phyloP scores from a whole-genome alignment of 2,113 vertebrate genomes.

The Charina bottae region DNA sequence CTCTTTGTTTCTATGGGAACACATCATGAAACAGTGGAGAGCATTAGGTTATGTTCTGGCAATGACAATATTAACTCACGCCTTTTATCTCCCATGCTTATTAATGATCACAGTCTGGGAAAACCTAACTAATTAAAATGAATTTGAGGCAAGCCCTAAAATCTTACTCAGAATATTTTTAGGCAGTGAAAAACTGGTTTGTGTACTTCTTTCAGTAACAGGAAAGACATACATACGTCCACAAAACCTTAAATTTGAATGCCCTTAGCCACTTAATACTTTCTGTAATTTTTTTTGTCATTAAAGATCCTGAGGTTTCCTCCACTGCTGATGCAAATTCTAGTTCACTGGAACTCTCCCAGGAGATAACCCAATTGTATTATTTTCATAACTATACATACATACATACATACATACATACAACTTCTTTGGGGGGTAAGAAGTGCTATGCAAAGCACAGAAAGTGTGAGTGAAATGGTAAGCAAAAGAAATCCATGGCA shows the following conservation, averaged over 20 bases:
- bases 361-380: background rate
- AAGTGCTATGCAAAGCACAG: no score
- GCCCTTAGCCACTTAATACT: background rate
- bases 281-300: background rate
- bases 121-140: constrained; percentile 8
- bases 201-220: background rate
- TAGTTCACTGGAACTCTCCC: background rate
- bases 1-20: constrained; percentile 36
- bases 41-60: background rate
- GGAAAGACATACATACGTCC: background rate
- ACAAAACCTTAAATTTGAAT: background rate
- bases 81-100: background rate
- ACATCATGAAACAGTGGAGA: constrained; percentile 15
- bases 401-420: background rate
- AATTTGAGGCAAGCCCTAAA: background rate
- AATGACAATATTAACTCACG: constrained; percentile 22
- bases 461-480: no score
- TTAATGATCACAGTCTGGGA: background rate
- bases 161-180: background rate
- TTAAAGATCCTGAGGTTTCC: background rate
- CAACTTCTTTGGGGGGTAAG: no score
- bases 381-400: background rate
- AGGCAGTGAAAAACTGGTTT: background rate
- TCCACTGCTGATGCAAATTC: background rate
- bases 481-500: no score